These are phyloP conservation scores for Arrhamphus sclerolepis DNA, from an alignment of 2,797 vertebrate genomes.

Conservation along the genomic window DNA sequence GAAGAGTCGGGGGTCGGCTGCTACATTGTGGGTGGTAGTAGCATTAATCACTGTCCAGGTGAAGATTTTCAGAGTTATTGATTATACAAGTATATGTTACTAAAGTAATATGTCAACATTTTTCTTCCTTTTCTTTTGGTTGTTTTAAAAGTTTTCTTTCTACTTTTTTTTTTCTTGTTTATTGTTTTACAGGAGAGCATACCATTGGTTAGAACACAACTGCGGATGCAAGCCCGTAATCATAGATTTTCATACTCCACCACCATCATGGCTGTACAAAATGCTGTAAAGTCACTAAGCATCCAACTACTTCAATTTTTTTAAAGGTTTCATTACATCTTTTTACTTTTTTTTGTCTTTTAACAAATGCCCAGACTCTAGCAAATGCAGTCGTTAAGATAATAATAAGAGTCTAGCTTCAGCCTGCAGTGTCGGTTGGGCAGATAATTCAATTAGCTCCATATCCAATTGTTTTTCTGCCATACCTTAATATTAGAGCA, in stretches of 20 bases:
- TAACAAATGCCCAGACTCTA: neutral
- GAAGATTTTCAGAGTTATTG: constrained; percentile 93
- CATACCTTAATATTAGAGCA: constrained; percentile 42
- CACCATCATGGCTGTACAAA: too few relatives aligned
- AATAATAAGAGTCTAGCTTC: neutral
- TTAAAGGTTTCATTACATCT: constrained; percentile 3
- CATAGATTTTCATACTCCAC: constrained; percentile 12
- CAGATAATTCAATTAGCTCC: constrained; percentile 17
- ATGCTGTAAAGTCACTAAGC: too few relatives aligned
- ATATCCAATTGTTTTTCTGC: constrained; percentile 23
- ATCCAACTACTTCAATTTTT: neutral
- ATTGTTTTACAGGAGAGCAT: constrained; percentile 72
- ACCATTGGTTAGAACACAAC: constrained; percentile 73
- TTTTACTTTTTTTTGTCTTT: neutral
- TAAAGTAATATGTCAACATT: constrained; percentile 92
- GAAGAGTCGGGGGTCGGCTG: constrained; percentile 59
- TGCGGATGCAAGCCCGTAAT: constrained; percentile 53
- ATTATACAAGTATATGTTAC: constrained; percentile 97
- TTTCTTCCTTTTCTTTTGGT: constrained; percentile 43
- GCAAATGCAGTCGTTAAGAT: neutral
- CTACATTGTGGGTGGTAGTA: constrained; percentile 75
- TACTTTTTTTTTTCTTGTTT: constrained; percentile 68
- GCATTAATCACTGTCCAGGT: constrained; percentile 93
- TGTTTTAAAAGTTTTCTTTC: neutral
- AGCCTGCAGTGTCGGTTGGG: neutral